Evolutionary conservation across 1,140 invertebrate species (phyloP), one percentile per base, ranked within the genome.

Genomic region (Tenebrio molitor): DNA sequence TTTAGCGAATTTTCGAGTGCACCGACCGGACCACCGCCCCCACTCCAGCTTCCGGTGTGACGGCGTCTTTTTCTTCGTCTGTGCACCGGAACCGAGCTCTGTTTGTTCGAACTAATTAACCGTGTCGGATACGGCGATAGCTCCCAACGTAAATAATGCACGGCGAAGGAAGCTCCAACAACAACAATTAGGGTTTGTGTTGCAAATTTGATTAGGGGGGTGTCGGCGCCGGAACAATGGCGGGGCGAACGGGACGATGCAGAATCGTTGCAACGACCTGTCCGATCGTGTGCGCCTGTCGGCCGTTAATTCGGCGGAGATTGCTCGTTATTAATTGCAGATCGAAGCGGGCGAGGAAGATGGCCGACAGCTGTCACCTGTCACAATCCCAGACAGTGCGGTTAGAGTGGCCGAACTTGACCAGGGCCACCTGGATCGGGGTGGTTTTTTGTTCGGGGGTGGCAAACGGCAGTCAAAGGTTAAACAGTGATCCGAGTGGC

Each of bases 271-370:
- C 44, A 50, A 19, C 17, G 17, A 12, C 17, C 44, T 50, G 44
- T 50, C 44, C 23, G 23, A 50, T 50, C 23, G 44, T 50, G 19
- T 50, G 44, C 44, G 17, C 44, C 23, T 21, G 44, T 17, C 44
- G 14, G 19, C n/a, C 44, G 23, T 14, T 21, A 50, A 50, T 50
- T 50, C 23, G 44, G 19, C n/a, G 44, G 14, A 50, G 44, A 50
- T 50, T 50, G 44, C 7, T 50, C 16, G 44, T 50, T 50, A 50
- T 50, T 50, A 50, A 50, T 50, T 50, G 44, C 44, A 21, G 17
- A 19, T n/a, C n/a, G 44, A 50, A 33, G 29, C 10, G 29, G 29
- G 29, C 10, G 4, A 33, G 29, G 10, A 10, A 10, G 10, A 4
- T 33, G 4, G 29, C 29, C 29, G 29, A 33, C 29, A 5, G 29